A percentile compares a stretch with the other conserved stretches of the same genome.
Conservation (phyloP, 37 sponge, comb jelly and placozoan species). For the Corticium candelabrum region DNA sequence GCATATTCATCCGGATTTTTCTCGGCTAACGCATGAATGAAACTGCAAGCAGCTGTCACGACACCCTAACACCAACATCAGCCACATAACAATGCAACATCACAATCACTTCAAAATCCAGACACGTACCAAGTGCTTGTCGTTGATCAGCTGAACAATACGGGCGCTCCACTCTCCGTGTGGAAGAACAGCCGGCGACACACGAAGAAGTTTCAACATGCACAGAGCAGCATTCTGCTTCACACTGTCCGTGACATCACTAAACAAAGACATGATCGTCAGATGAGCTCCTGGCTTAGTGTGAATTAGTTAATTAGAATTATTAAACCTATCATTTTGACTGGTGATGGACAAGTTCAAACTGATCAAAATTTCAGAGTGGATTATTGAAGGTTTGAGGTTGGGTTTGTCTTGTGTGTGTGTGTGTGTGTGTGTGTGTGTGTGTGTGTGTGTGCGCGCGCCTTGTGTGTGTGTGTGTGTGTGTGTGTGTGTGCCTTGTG, state of each 20-base stretch:
- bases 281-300: too few species aligned
- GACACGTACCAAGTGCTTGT: constrained; percentile 62
- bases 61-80: constrained; percentile 47
- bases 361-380: too few species aligned
- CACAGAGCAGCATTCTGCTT: constrained; percentile 90
- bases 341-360: too few species aligned
- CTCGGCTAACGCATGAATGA: constrained; percentile 66
- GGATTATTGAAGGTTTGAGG: too few species aligned
- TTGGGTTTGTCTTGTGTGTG: too few species aligned
- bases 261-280: not conserved
- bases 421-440: too few species aligned
- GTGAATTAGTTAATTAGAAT: too few species aligned
- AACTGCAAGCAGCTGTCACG: constrained; percentile 75
- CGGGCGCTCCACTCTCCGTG: constrained; percentile 42
- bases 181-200: constrained; percentile 43
- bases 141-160: constrained; percentile 70
- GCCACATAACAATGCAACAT: not conserved
- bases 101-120: not conserved
- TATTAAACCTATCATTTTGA: too few species aligned
- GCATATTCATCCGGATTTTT: constrained; percentile 36
- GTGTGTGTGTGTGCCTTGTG: too few species aligned
- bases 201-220: constrained; percentile 57
- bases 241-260: constrained; percentile 52
- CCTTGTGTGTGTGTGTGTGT: too few species aligned
- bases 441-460: too few species aligned